Evolutionary conservation across 2,797 vertebrate genomes (phyloP), one percentile per base, ranked within the genome.

Genomic region (Aulostomus chinensis): DNA sequence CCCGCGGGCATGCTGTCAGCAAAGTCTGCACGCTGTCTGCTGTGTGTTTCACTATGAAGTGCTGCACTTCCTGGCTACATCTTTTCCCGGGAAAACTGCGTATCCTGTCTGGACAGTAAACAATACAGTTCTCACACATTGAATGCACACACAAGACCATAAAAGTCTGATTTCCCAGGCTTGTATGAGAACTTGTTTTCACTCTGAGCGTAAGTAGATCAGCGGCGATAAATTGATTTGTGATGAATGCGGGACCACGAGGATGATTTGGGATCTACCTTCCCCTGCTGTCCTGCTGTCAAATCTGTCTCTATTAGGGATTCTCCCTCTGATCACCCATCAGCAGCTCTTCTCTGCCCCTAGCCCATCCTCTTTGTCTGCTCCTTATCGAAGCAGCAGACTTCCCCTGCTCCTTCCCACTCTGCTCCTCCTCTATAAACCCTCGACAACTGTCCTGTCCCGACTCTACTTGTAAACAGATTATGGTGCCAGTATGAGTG

Each of bases 21-120:
- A 22, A 53, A 73, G 71, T n/a, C n/a, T n/a, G n/a, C n/a, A n/a
- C n/a, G n/a, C n/a, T 73, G 60, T 70, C 64, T 76, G 61, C 61
- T 76, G 33, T 25, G 64, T 38, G 58, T 78, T 85, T 65, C 71
- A 52, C 67, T 55, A n/a, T n/a, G 26, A 70, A 81, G 70, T 76
- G 57, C 65, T 56, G 73, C 46, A 51, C 88, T 89, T 92, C 90
- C 91, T 89, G 87, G 56, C 78, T 42, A 35, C 53, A 51, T 78
- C 74, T 89, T 89, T 91, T 89, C 88, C 90, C 85, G 83, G 89
- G 87, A 90, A 91, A 91, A 86, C 51, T 9, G 76, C 73, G 83
- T 86, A 86, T 92, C 91, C 91, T 90, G 91, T 85, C 76, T 48
- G 58, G 66, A 84, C 81, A 83, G 83, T 86, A 90, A 91, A 91